Evolutionary conservation across 30 jellyfish, hydroid and myxozoan species (phyloP), one percentile per base, ranked within the genome.

Genomic region (Cassiopea andromeda): DNA sequence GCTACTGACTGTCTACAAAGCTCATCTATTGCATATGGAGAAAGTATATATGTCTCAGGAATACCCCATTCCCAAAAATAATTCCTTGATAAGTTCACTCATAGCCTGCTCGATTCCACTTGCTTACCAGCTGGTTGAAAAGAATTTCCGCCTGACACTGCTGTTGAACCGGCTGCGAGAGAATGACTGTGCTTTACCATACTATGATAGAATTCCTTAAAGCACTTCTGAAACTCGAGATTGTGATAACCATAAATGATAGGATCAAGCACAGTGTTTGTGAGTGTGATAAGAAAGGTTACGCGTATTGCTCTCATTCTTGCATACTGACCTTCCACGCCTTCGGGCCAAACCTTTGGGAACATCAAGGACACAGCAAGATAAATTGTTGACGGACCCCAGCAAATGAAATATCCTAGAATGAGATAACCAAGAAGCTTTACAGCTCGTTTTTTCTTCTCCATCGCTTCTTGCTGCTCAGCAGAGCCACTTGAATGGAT

Each of bases 261-360:
- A 1, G 93, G 93, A 46, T 85, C 87, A 1, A 70, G 49, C 27
- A 85, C 88, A 4, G 93, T 75, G 69, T 75, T 85, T 7, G 48
- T 44, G 14, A 85, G 46, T 10, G 74, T 15, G 5, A 73, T 49
- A 44, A 85, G 84, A 76, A 85, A 17, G n/a, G 70, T 57, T 5
- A 74, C 74, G 3, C 88, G 81, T 15, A 74, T 85, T 13, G 44
- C 75, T 61, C 75, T 84, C 81, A 84, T 13, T 72, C 85, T 70
- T 50, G 18, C 44, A 43, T 75, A 60, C 79, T 87, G 83, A 6
- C 94, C 94, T 68, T 87, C 82, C 71, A 72, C 80, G 19, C 94
- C 94, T 44, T 66, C 69, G 16, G 89, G 83, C 87, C 85, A 87
- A 48, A 75, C n/a, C 77, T 58, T 44, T 46, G 69, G 48, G 4